Conservation (phyloP, 2,797 vertebrate genomes). For the Diglossa cyanea region DNA sequence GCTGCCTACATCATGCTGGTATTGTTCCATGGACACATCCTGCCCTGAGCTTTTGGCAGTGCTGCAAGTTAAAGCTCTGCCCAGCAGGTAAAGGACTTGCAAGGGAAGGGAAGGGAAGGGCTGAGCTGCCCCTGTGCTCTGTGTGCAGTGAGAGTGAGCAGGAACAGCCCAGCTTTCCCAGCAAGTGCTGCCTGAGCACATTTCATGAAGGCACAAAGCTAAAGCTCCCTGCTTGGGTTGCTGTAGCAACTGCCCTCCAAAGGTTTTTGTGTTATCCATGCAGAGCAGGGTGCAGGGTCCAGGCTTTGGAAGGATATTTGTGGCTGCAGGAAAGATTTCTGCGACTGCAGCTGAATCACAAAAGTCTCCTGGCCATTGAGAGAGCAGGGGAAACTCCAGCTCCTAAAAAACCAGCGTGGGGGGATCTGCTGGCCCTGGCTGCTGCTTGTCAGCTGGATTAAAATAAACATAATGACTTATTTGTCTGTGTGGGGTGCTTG, state of each 20-base stretch:
- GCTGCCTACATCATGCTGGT: fast-evolving
- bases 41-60: neutral
- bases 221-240: neutral
- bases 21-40: fast-evolving
- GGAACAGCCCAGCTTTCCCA: neutral
- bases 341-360: neutral
- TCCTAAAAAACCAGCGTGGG: neutral
- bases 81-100: neutral
- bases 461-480: neutral
- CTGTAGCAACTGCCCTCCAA: conserved; percentile 1
- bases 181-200: neutral
- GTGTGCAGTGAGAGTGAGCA: neutral
- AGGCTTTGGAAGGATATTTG: neutral
- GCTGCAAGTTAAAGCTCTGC: neutral
- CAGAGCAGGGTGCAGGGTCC: neutral
- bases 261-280: neutral
- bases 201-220: neutral
- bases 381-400: neutral
- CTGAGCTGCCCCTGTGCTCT: neutral
- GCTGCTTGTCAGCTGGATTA: neutral
- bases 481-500: neutral
- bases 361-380: neutral
- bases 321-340: neutral
- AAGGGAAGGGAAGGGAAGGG: neutral
- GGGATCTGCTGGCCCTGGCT: neutral